phyloP scores from a whole-genome alignment of 2,113 vertebrate genomes.

The Harpagus bidentatus region DNA sequence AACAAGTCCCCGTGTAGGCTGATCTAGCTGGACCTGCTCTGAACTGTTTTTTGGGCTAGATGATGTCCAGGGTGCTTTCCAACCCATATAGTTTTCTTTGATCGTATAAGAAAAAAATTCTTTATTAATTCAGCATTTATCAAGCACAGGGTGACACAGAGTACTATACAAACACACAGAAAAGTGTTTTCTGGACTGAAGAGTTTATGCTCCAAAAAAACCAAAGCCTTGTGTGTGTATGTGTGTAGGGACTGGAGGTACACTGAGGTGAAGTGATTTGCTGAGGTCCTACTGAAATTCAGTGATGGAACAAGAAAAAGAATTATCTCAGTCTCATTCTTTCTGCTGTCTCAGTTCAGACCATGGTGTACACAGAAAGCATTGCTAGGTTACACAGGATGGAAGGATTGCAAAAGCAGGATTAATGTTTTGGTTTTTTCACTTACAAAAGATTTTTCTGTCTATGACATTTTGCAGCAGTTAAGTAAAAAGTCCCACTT shows the following conservation, averaged over 20 bases:
- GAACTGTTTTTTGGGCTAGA: not conserved
- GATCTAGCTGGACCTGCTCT: not conserved
- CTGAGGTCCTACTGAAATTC: not conserved
- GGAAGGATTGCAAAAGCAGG: not conserved
- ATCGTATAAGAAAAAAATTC: not conserved
- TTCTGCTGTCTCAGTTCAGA: not conserved
- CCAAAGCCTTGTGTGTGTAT: not conserved
- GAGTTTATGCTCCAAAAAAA: not conserved
- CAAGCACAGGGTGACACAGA: not conserved
- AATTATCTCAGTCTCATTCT: not conserved
- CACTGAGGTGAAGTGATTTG: not conserved
- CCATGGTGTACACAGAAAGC: not conserved
- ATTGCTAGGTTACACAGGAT: not conserved
- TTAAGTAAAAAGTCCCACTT: not conserved
- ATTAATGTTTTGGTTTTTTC: not conserved
- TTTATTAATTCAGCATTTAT: not conserved
- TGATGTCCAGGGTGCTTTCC: not conserved
- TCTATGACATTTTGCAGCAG: constrained; percentile 8
- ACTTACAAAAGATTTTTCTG: constrained; percentile 11
- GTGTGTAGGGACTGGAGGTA: not conserved
- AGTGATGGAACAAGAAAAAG: not conserved
- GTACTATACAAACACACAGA: not conserved
- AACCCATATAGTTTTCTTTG: not conserved
- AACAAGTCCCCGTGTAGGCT: not conserved
- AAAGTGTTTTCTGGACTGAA: not conserved